Evolutionary conservation across 2,797 vertebrate genomes (phyloP), one percentile per base, ranked within the genome.

Genomic region (Cyclura pinguis): DNA sequence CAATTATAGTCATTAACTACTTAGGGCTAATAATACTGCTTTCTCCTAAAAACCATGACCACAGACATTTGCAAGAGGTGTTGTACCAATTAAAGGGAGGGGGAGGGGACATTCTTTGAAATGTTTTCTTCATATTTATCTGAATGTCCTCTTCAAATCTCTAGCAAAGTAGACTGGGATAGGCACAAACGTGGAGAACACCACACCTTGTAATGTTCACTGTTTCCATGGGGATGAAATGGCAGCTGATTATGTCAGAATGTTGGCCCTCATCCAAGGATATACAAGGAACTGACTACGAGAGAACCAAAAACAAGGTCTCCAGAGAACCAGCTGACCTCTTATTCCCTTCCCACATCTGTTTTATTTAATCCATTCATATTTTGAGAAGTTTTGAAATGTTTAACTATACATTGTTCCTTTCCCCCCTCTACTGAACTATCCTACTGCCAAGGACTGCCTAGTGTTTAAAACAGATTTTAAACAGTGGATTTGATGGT

Each of bases 301-400:
- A 88, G 72, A 80, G 86, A 88, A 87, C 80, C n/a, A 42, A 32
- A 82, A 59, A 69, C 59, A 87, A 73, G 80, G 62, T 80, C 73
- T 87, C 50, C 80, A 78, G 90, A 91, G 73, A 78, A 78, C 73
- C 73, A 84, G 52, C 35, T 29, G 35, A 72, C 81, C 74, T 91
- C 80, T 91, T 78, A 83, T 87, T 78, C 86, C 24, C 73, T 88
- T 59, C 52, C 73, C 74, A 88, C 86, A 91, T 91, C 62, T 91
- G 80, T 84, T 91, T 91, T 87, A 84, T 80, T 88, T 88, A 91
- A 91, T 91, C 62, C 73, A 18, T 47, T 80, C 16, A 55, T 20
- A 67, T 93, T 84, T 86, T 86, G 59, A 89, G 72, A 82, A 69
- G 80, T 89, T 90, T 84, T 92, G 59, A 90, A 88, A 81, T 90